phyloP scores from a whole-genome alignment of 2,888 invertebrate genomes.

The Philaethria dido region DNA sequence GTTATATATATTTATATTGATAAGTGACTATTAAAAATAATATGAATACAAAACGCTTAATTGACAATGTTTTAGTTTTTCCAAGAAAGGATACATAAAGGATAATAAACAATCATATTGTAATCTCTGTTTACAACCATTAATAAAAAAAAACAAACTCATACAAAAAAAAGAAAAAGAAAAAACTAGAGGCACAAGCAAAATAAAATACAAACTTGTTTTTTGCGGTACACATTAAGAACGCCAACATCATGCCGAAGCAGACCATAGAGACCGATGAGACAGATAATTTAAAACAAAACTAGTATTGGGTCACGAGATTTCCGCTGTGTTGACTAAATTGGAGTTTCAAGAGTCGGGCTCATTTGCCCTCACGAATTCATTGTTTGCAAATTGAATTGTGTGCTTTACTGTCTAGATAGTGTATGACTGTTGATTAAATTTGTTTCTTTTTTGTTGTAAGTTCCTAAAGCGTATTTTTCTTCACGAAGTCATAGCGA shows the following conservation, averaged over 20 bases:
- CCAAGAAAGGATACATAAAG: too few species aligned
- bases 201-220: not conserved
- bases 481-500: too few species aligned
- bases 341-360: conserved; percentile 23
- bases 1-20: too few species aligned
- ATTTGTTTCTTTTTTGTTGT: conserved; percentile 2
- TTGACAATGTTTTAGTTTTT: too few species aligned
- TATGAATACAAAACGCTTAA: too few species aligned
- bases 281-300: conserved; percentile 32
- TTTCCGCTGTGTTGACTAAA: conserved; percentile 17
- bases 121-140: too few species aligned
- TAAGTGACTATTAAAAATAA: too few species aligned
- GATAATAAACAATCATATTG: too few species aligned
- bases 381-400: conserved; percentile 31
- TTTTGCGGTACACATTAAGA: conserved; percentile 6
- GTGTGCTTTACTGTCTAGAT: conserved; percentile 19
- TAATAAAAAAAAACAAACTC: too few species aligned
- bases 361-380: conserved; percentile 26
- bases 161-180: too few species aligned
- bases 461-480: too few species aligned
- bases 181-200: too few species aligned
- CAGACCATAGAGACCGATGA: conserved; percentile 29
- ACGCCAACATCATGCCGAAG: conserved; percentile 21
- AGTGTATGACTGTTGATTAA: conserved; percentile 5
- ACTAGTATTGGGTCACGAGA: conserved; percentile 32